These are phyloP conservation scores for Trachurus trachurus DNA, from an alignment of 2,797 vertebrate species.

Conservation along the genomic window DNA sequence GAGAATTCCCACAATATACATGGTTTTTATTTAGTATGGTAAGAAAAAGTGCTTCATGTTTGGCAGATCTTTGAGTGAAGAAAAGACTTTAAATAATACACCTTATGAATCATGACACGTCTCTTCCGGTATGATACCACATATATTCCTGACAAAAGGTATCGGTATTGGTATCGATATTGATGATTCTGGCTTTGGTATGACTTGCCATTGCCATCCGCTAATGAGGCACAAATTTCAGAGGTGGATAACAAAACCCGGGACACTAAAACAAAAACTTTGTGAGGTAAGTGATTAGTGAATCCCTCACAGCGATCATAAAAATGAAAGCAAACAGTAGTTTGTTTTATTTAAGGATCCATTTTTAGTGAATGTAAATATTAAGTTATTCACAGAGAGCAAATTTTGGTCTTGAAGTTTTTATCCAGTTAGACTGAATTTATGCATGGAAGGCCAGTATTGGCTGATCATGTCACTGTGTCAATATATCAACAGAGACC, in stretches of 20 bases:
- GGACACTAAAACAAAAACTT: not conserved
- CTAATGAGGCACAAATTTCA: not conserved
- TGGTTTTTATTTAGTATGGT: not conserved
- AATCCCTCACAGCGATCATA: not conserved
- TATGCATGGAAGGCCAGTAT: slow-evolving; percentile 22
- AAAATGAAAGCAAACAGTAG: not conserved
- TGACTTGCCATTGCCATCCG: not conserved
- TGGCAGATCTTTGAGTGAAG: not conserved
- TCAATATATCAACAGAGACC: slow-evolving; percentile 42
- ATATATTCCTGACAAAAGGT: not conserved
- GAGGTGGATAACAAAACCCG: not conserved
- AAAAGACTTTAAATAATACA: not conserved
- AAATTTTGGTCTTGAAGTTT: not conserved
- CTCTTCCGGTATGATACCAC: not conserved
- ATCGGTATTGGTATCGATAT: not conserved
- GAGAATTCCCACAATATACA: not conserved
- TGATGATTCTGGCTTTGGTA: not conserved
- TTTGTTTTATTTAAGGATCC: not conserved
- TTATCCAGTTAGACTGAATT: slow-evolving; percentile 35
- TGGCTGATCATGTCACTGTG: slow-evolving; percentile 60
- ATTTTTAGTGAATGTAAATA: not conserved
- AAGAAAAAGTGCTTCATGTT: not conserved
- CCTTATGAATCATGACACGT: not conserved
- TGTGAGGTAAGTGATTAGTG: no score
- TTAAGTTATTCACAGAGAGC: not conserved